Evolutionary conservation across 2,113 vertebrate species (phyloP).

Genomic region (Seriola dumerili): DNA sequence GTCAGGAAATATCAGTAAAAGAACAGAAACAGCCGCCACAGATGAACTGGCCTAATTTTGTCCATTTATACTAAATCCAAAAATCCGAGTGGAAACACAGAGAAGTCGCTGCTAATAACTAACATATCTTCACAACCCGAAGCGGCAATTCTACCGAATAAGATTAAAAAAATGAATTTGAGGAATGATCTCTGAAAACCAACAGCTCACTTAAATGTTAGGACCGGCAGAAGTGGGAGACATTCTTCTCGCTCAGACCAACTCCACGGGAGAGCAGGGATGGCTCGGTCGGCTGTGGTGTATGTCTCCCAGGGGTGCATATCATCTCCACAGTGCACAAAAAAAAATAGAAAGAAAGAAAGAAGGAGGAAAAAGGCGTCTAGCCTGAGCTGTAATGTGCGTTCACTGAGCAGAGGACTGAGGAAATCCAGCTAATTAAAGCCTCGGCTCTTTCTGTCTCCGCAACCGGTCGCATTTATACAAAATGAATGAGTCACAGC

Average conservation of each 20-base stretch:
- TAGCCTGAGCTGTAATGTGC: slow-evolving; percentile 29
- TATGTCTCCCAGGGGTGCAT: slow-evolving; percentile 65
- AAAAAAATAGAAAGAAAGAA: background rate
- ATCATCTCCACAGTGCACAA: slow-evolving; percentile 53
- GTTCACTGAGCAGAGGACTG: slow-evolving; percentile 24
- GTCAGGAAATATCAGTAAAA: slow-evolving; percentile 40
- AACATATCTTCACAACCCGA: slow-evolving; percentile 24
- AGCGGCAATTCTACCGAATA: background rate
- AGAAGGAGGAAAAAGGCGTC: slow-evolving; percentile 1
- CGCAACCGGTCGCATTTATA: slow-evolving; percentile 69
- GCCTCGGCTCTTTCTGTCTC: slow-evolving; percentile 46
- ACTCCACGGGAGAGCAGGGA: slow-evolving; percentile 75
- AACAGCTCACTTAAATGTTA: slow-evolving; percentile 39
- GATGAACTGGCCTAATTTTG: slow-evolving; percentile 44
- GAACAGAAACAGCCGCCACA: slow-evolving; percentile 4
- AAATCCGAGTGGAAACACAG: background rate
- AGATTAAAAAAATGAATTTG: background rate
- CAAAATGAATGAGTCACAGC: slow-evolving; percentile 80
- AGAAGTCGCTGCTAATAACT: slow-evolving; percentile 24
- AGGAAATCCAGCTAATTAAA: slow-evolving; percentile 68
- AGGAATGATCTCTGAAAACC: slow-evolving; percentile 21
- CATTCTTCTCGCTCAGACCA: slow-evolving; percentile 73
- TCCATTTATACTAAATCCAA: slow-evolving; percentile 48
- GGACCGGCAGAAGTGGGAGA: slow-evolving; percentile 80
- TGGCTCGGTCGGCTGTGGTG: slow-evolving; percentile 52